Evolutionary conservation across 37 sponge, comb jelly and placozoan genomes (phyloP).

Genomic region (Eunapius fragilis): DNA sequence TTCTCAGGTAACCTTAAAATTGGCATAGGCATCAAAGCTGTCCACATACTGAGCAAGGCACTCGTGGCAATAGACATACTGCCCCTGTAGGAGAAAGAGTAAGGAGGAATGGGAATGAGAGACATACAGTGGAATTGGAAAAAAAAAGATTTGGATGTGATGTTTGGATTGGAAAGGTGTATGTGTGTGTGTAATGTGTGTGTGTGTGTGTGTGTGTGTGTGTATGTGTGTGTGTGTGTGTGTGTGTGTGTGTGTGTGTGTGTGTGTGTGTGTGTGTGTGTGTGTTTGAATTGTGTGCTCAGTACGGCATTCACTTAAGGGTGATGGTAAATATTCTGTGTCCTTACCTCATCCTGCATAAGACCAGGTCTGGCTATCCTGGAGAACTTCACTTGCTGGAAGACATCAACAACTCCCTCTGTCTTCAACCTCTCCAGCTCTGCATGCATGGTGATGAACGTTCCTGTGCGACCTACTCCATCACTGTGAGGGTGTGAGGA

Average conservation of each 20-base stretch:
- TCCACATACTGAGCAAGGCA: slow-evolving; percentile 45
- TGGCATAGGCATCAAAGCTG: slow-evolving; percentile 31
- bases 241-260: no score
- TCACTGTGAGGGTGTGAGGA: slow-evolving; percentile 46
- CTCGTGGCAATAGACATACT: slow-evolving; percentile 45
- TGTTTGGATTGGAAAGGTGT: background rate
- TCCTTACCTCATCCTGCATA: slow-evolving; percentile 54
- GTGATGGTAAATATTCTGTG: background rate
- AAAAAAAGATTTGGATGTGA: background rate
- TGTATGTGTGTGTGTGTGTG: no score
- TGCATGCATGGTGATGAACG: slow-evolving; percentile 43
- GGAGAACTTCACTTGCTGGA: slow-evolving; percentile 55
- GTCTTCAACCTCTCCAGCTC: slow-evolving; percentile 71
- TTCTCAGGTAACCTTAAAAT: slow-evolving; percentile 20
- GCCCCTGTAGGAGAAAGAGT: background rate
- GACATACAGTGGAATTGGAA: background rate
- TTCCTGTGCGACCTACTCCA: slow-evolving; percentile 69
- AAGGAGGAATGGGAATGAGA: background rate
- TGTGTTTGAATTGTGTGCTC: no score
- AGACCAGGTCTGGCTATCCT: slow-evolving; percentile 50
- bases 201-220: no score
- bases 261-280: no score
- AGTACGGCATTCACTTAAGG: no score
- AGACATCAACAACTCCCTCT: slow-evolving; percentile 73
- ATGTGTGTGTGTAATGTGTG: no score